These are phyloP conservation scores for Coluber constrictor DNA, from an alignment of 2,797 vertebrate species.

Conservation along the genomic window DNA sequence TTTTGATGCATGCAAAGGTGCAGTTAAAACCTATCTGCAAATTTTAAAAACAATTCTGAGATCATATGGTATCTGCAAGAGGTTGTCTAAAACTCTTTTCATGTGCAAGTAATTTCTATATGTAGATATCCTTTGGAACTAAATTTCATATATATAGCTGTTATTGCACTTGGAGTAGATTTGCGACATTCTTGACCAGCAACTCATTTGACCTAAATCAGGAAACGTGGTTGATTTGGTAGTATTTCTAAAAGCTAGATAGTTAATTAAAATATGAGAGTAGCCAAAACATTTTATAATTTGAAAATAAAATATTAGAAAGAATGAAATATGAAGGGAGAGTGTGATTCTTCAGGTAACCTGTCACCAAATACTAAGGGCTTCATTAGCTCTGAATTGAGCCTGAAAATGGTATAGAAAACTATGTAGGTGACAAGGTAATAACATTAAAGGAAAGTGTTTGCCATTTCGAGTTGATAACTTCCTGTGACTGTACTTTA, in stretches of 20 bases:
- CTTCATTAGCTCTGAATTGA: not conserved
- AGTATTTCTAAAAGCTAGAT: not conserved
- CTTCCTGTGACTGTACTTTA: not conserved
- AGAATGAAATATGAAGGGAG: not conserved
- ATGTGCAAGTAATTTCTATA: not conserved
- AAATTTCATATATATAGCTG: not conserved
- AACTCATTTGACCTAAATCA: not conserved
- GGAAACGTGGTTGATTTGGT: not conserved
- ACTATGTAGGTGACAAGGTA: not conserved
- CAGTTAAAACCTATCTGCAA: not conserved
- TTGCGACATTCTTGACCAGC: not conserved
- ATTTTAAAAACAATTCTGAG: not conserved
- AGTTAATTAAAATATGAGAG: not conserved
- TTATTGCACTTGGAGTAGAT: not conserved
- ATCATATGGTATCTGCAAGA: not conserved
- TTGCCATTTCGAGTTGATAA: not conserved
- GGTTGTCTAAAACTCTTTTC: not conserved
- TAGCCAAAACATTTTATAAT: not conserved
- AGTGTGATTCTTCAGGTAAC: not conserved
- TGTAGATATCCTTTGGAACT: not conserved
- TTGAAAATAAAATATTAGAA: not conserved
- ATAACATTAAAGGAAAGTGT: not conserved
- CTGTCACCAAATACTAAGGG: not conserved
- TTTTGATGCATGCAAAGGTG: not conserved
- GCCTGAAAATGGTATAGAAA: not conserved